Conservation (phyloP, 1,140 invertebrate genomes). For the Temnothorax longispinosus region DNA sequence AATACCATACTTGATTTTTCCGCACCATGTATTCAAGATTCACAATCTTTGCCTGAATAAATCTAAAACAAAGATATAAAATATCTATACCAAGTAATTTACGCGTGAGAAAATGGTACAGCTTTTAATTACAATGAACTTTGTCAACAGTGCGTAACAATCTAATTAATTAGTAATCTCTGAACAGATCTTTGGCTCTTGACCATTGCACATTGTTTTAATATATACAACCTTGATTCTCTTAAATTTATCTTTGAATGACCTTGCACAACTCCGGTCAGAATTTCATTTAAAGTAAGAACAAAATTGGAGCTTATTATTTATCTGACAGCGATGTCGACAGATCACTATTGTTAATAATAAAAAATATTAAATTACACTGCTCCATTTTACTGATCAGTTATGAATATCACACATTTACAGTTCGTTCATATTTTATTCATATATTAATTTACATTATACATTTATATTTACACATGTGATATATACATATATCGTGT, state of each 20-base stretch:
- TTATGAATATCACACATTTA: neutral
- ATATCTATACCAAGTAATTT: neutral
- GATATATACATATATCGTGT: neutral
- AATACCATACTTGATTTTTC: constrained; percentile 1
- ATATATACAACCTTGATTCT: no score
- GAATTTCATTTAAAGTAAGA: neutral
- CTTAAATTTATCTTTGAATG: no score
- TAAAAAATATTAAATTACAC: no score
- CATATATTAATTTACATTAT: neutral
- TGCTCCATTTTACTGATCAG: no score
- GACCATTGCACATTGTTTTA: no score
- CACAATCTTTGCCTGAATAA: neutral
- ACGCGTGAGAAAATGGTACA: neutral
- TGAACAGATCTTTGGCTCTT: neutral
- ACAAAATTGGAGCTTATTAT: no score
- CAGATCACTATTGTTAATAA: no score
- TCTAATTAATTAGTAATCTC: neutral
- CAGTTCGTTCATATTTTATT: neutral
- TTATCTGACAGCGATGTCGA: no score
- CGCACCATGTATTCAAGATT: neutral
- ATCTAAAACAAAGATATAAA: neutral
- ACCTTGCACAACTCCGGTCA: neutral
- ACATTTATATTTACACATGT: neutral
- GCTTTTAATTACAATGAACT: neutral
- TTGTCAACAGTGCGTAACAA: neutral